A percentile compares a stretch with the other conserved stretches of the same genome.
phyloP scores from a whole-genome alignment of 2,113 vertebrate genomes.

The Lipophrys pholis region DNA sequence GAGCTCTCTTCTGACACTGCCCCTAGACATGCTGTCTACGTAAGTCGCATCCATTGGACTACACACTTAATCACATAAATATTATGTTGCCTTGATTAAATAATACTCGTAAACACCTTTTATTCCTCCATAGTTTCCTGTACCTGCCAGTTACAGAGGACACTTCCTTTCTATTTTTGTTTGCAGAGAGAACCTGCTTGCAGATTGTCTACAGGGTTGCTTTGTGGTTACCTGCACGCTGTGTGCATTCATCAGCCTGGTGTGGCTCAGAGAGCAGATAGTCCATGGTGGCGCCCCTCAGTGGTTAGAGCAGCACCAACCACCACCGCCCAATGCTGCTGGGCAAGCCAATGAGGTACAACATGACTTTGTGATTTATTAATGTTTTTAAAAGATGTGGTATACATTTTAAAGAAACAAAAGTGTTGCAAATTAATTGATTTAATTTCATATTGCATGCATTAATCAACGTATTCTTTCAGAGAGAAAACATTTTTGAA shows the following conservation, averaged over 20 bases:
- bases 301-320: constrained; percentile 95
- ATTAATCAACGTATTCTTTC: too few species aligned
- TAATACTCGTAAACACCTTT: too few species aligned
- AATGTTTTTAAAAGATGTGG: too few species aligned
- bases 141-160: background rate
- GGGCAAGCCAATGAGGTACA: constrained; percentile 93
- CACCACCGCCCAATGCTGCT: constrained; percentile 88
- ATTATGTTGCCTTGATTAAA: background rate
- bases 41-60: constrained; percentile 78
- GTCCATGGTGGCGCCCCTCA: constrained; percentile 96
- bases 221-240: constrained; percentile 98
- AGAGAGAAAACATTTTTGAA: too few species aligned
- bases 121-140: too few species aligned
- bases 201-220: constrained; percentile 98
- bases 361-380: background rate
- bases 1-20: constrained; percentile 98
- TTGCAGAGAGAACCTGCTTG: constrained; percentile 95
- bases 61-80: background rate
- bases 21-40: constrained; percentile 98
- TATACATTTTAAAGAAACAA: too few species aligned
- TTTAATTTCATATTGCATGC: too few species aligned
- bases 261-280: constrained; percentile 98
- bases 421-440: too few species aligned
- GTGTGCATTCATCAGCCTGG: constrained; percentile 98
- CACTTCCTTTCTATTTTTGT: constrained; percentile 20